Evolutionary conservation across 2,888 invertebrate species (phyloP), one percentile per base, ranked within the genome.

Genomic region (Cerceris ruficornis): DNA sequence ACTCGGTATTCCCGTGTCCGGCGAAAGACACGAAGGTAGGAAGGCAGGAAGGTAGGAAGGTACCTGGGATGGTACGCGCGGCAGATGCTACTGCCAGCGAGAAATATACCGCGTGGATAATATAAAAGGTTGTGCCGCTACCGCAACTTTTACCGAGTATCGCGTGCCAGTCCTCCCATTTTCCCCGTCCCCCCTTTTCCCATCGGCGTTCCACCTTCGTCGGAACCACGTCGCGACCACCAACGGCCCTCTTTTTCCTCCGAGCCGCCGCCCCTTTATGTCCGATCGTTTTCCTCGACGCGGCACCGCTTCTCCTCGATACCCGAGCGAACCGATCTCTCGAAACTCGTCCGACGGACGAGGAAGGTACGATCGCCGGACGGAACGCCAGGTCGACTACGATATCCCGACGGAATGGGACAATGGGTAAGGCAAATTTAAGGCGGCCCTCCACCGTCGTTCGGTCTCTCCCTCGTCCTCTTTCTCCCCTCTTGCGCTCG

Each of bases 1-100:
- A 76, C 82, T 83, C 85, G 69, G 77, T 69, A 75, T 77, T 80
- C 80, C 81, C 69, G 74, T 78, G 81, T 81, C 81, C 86, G 67
- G 80, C 77, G 82, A 76, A 81, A 84, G 84, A 84, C 78, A 76
- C 43, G 60, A 15, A 61, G 49, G 42, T 7, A 28, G 7, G 28
- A 39, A 13, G n/a, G n/a, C n/a, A n/a, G n/a, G n/a, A n/a, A 13
- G 54, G 14, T 11, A 7, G 14, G 14, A n/a, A 8, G 54, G 7
- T 28, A 28, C 28, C 28, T 8, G 7, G 60, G 73, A 61, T 61
- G 61, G 50, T 28, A 71, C 42, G 58, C 62, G 79, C 69, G 39
- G 59, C 75, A 69, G 69, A 62, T 75, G 78, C 57, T 50, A 49
- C 75, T 60, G 71, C 59, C 72, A 49, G 50, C 52, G 57, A 70